phyloP scores from a whole-genome alignment of 2,888 invertebrate species.

The Xestia rhomboidea region DNA sequence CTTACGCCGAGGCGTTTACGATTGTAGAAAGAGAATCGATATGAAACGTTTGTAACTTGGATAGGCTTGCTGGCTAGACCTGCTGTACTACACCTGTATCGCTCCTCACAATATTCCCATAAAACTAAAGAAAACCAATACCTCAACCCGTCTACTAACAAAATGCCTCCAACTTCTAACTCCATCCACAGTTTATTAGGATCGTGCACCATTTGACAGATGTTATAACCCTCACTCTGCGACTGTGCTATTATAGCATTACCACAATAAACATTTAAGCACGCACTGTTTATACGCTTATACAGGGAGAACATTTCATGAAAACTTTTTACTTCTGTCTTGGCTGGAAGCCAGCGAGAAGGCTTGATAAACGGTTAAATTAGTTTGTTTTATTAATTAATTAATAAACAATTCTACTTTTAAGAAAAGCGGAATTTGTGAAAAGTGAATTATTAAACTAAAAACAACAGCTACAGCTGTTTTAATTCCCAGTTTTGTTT shows the following conservation, averaged over 20 bases:
- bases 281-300: constrained; percentile 66
- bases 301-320: constrained; percentile 1
- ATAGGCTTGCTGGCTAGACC: too few relatives aligned
- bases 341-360: not conserved
- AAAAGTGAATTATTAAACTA: not conserved
- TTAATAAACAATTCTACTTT: too few relatives aligned
- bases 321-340: not conserved
- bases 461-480: not conserved
- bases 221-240: constrained; percentile 55
- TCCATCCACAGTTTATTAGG: constrained; percentile 34
- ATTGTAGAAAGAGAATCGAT: too few relatives aligned
- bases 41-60: too few relatives aligned
- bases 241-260: constrained; percentile 70
- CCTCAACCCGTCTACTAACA: not conserved
- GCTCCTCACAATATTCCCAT: not conserved
- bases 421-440: too few relatives aligned
- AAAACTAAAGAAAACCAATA: constrained; percentile 22
- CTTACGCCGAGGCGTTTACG: too few relatives aligned
- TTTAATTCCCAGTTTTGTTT: not conserved
- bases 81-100: not conserved
- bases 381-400: too few relatives aligned
- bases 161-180: constrained; percentile 30
- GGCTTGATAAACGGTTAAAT: too few relatives aligned
- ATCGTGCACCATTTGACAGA: constrained; percentile 61
- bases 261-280: constrained; percentile 77